Percentiles rank a stretch among this genome's conserved stretches.
Evolutionary conservation across 2,888 invertebrate species (phyloP).

Genomic region (Tetheella fluctuosa): DNA sequence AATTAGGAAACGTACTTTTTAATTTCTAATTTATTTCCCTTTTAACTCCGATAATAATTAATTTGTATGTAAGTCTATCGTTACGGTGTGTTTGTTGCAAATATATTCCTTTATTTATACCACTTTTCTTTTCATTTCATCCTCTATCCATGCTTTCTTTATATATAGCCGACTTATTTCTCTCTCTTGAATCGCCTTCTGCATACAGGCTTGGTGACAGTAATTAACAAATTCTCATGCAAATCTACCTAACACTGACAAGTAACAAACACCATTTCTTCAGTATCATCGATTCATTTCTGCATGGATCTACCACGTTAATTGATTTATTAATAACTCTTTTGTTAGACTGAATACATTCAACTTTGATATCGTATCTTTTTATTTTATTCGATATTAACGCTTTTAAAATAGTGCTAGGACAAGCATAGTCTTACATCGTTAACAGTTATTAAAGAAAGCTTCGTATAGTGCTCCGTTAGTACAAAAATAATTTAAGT

Average conservation of each 20-base stretch:
- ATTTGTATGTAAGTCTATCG: conserved; percentile 74
- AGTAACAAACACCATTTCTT: conserved; percentile 83
- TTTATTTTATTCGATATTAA: conserved; percentile 69
- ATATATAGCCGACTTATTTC: conserved; percentile 77
- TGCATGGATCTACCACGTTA: conserved; percentile 82
- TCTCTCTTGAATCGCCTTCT: conserved; percentile 63
- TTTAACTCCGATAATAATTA: conserved; percentile 51
- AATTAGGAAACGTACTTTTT: conserved; percentile 59
- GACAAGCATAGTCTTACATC: conserved; percentile 75
- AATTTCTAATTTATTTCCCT: conserved; percentile 69
- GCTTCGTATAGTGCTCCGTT: conserved; percentile 74
- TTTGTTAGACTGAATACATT: conserved; percentile 59
- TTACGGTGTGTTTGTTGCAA: conserved; percentile 83
- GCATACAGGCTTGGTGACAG: conserved; percentile 77
- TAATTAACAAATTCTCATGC: conserved; percentile 70
- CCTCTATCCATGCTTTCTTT: conserved; percentile 79
- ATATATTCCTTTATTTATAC: conserved; percentile 83
- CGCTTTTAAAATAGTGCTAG: conserved; percentile 79
- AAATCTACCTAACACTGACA: conserved; percentile 59
- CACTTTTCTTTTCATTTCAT: conserved; percentile 83
- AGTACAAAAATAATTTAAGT: conserved; percentile 5
- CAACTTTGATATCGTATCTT: conserved; percentile 52
- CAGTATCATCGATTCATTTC: conserved; percentile 80
- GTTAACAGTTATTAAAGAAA: conserved; percentile 65
- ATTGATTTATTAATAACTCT: conserved; percentile 64